Evolutionary conservation across 92 coral and sea anemone species (phyloP).

Genomic region (Montipora capitata): DNA sequence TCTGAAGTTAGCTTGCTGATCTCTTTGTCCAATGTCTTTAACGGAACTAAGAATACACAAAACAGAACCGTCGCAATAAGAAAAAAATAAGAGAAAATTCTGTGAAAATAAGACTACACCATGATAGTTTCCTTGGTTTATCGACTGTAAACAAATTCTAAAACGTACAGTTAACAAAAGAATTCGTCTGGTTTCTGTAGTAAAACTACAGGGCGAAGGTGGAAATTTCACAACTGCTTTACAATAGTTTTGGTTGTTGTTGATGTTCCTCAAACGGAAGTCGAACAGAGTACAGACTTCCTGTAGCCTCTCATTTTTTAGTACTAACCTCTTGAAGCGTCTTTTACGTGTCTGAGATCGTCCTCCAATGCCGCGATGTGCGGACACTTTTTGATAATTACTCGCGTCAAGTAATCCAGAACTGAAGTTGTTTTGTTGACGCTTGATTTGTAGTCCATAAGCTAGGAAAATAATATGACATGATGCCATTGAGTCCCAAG

Average conservation of each 20-base stretch:
- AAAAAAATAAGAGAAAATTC: too few relatives aligned
- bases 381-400: constrained; percentile 66
- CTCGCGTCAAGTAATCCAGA: constrained; percentile 74
- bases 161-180: too few relatives aligned
- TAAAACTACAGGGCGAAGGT: too few relatives aligned
- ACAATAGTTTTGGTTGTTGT: too few relatives aligned
- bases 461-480: constrained; percentile 35
- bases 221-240: too few relatives aligned
- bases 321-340: constrained; percentile 76
- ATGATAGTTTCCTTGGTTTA: too few relatives aligned
- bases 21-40: constrained; percentile 73
- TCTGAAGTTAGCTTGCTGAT: constrained; percentile 74
- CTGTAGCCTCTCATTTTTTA: too few relatives aligned
- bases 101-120: too few relatives aligned
- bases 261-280: too few relatives aligned
- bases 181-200: too few relatives aligned
- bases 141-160: too few relatives aligned
- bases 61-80: neutral
- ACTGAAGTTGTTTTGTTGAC: constrained; percentile 73
- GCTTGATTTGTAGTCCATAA: constrained; percentile 81
- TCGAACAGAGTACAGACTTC: too few relatives aligned
- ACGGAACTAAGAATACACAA: constrained; percentile 54
- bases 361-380: constrained; percentile 57
- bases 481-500: neutral
- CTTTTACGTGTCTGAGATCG: constrained; percentile 72